Conservation (phyloP, 1,140 invertebrate genomes). For the Drosophila aff. region DNA sequence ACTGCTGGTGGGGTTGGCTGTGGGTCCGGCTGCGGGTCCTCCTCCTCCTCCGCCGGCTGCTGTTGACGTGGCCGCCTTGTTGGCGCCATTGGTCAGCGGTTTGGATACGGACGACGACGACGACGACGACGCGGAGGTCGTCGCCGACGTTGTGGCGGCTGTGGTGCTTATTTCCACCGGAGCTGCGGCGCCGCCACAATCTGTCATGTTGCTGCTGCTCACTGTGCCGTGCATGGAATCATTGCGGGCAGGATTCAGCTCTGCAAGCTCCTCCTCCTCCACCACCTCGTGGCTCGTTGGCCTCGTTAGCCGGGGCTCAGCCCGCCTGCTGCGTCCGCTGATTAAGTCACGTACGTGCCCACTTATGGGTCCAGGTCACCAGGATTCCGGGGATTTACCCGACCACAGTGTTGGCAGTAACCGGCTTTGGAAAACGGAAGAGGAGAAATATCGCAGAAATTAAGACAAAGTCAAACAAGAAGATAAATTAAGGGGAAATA, state of each 20-base stretch:
- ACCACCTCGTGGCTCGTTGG: slow-evolving; percentile 12
- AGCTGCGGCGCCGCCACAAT: slow-evolving; percentile 63
- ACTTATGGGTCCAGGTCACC: slow-evolving; percentile 38
- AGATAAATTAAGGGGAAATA: neutral
- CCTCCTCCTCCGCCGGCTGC: slow-evolving; percentile 8
- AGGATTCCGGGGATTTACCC: slow-evolving; percentile 12
- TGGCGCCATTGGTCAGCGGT: slow-evolving; percentile 70
- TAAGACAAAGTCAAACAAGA: neutral
- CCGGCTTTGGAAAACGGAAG: neutral
- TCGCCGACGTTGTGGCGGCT: slow-evolving; percentile 23
- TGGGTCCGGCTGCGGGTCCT: slow-evolving; percentile 5
- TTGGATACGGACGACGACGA: slow-evolving; percentile 32
- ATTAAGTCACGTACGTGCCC: slow-evolving; percentile 73
- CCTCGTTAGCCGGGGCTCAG: slow-evolving; percentile 32
- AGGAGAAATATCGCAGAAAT: neutral
- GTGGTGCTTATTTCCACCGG: slow-evolving; percentile 41
- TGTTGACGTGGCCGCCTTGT: slow-evolving; percentile 44
- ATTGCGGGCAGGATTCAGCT: slow-evolving; percentile 39
- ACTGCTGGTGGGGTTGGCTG: slow-evolving; percentile 16
- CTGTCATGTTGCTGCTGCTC: slow-evolving; percentile 70
- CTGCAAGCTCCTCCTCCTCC: neutral
- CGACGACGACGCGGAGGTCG: slow-evolving; percentile 22
- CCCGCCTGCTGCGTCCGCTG: slow-evolving; percentile 55
- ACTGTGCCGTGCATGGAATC: slow-evolving; percentile 47
- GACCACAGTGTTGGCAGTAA: slow-evolving; percentile 12